Conservation (phyloP, 1,140 invertebrate species). For the Copidosoma floridanum region DNA sequence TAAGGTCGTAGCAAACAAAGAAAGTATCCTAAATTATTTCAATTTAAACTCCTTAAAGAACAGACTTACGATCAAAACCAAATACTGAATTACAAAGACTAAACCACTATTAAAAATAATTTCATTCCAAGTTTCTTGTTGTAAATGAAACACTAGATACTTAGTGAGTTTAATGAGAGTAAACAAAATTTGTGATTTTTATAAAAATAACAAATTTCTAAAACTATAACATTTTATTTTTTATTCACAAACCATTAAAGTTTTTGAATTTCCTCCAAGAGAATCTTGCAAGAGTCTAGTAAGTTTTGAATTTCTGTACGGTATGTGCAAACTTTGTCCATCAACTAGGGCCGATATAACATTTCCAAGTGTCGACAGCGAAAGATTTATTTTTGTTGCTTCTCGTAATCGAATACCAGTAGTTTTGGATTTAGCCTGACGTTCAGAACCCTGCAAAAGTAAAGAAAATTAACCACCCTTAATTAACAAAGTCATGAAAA, state of each 20-base stretch:
- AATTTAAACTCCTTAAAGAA: no score
- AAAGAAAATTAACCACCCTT: no score
- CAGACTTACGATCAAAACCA: no score
- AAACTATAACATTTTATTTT: no score
- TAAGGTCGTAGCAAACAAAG: no score
- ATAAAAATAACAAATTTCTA: background rate
- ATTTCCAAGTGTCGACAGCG: slow-evolving; percentile 89
- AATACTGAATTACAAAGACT: no score
- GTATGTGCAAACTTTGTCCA: slow-evolving; percentile 90
- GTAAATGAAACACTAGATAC: background rate
- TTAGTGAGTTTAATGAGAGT: background rate
- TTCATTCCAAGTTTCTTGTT: background rate
- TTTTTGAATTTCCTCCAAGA: slow-evolving; percentile 94
- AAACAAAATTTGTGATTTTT: background rate
- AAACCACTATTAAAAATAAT: no score
- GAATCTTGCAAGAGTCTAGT: slow-evolving; percentile 92
- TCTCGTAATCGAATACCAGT: slow-evolving; percentile 86
- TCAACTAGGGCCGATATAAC: slow-evolving; percentile 94
- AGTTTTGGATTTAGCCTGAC: slow-evolving; percentile 90
- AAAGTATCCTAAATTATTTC: no score
- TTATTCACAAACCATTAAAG: slow-evolving; percentile 74
- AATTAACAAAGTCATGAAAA: no score
- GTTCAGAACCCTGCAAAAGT: slow-evolving; percentile 75
- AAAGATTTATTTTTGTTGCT: slow-evolving; percentile 94
- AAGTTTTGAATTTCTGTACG: slow-evolving; percentile 92